These are phyloP conservation scores for Tonatia bakeri DNA, from an alignment of 2,113 vertebrate genomes.

Conservation along the genomic window DNA sequence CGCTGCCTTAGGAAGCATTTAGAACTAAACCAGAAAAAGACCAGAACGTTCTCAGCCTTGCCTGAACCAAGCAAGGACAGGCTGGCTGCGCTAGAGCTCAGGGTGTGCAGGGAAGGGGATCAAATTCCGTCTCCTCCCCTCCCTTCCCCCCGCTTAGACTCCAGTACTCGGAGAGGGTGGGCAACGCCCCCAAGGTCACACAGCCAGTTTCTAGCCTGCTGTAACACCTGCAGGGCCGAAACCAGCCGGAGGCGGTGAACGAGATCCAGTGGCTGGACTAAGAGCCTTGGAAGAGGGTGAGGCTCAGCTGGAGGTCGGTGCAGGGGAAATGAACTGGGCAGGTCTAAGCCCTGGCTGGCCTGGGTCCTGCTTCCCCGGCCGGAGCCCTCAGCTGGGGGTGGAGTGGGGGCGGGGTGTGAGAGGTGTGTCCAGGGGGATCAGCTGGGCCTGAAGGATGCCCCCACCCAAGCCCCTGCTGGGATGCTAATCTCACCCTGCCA, in stretches of 20 bases:
- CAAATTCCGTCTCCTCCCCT: background rate
- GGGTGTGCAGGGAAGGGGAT: background rate
- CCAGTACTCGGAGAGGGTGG: background rate
- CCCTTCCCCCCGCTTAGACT: background rate
- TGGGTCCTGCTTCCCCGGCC: background rate
- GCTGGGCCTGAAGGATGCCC: background rate
- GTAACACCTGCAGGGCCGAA: background rate
- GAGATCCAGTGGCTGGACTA: background rate
- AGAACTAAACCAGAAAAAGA: background rate
- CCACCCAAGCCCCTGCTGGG: background rate
- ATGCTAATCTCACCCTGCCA: slow-evolving; percentile 32
- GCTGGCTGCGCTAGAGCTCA: background rate
- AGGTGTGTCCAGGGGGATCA: background rate
- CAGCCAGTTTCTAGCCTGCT: background rate
- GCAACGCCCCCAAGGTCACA: background rate
- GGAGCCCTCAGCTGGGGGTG: background rate
- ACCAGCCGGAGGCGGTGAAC: background rate
- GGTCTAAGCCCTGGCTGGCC: background rate
- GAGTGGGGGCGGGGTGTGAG: background rate
- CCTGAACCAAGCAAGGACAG: background rate
- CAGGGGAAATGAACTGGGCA: background rate
- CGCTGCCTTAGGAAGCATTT: background rate
- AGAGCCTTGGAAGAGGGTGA: background rate
- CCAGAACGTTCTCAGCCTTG: background rate
- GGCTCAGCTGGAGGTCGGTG: slow-evolving; percentile 18